phyloP scores from a whole-genome alignment of 2,113 vertebrate genomes.

The Myotis lucifugus region DNA sequence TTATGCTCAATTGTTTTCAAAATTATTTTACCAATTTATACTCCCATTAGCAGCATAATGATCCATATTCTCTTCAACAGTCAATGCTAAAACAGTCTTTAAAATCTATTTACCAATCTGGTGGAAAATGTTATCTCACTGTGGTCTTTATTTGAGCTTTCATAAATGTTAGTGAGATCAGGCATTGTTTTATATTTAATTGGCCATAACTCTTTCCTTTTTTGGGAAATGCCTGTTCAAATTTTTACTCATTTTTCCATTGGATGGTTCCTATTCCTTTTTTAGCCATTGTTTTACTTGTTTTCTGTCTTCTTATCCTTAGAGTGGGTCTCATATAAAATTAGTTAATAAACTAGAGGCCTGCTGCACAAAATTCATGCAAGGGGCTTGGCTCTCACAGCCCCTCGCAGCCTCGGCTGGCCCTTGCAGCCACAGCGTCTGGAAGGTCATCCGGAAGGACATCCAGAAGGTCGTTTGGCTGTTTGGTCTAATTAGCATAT shows the following conservation, averaged over 20 bases:
- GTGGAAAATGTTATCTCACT: background rate
- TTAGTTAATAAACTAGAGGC: background rate
- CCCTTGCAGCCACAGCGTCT: too few relatives aligned
- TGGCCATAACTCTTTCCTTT: background rate
- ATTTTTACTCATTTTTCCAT: background rate
- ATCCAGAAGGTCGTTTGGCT: too few relatives aligned
- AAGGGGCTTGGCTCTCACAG: too few relatives aligned
- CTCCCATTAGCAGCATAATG: background rate
- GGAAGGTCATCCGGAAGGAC: too few relatives aligned
- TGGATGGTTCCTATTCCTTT: background rate
- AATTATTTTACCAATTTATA: conserved; percentile 5
- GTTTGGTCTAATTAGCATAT: too few relatives aligned
- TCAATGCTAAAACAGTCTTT: background rate
- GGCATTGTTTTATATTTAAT: background rate
- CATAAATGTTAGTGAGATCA: background rate
- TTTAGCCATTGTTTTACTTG: background rate
- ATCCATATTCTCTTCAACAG: background rate
- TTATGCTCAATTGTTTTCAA: background rate
- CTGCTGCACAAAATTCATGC: too few relatives aligned
- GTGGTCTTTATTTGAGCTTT: background rate
- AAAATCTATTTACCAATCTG: background rate
- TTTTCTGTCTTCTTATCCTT: background rate
- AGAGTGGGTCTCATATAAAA: background rate
- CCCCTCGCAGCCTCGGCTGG: too few relatives aligned
- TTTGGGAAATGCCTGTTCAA: background rate